Evolutionary conservation across 1,140 invertebrate genomes (phyloP).

Genomic region (Drosophila ohnishii): DNA sequence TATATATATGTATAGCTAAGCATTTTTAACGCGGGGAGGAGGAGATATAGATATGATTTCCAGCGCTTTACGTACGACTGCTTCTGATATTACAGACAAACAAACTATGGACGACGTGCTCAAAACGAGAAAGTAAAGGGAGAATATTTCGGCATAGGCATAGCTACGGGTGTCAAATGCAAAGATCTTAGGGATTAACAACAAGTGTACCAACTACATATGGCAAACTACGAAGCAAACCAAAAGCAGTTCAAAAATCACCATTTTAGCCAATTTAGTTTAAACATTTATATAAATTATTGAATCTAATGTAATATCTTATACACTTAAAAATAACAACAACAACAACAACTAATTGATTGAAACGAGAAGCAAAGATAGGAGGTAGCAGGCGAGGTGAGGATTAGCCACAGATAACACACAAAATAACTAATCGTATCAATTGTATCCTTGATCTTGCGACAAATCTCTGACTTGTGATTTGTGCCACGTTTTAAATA

Average conservation of each 20-base stretch:
- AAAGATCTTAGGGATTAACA: conserved; percentile 57
- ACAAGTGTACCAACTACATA: conserved; percentile 36
- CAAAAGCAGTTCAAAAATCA: conserved; percentile 77
- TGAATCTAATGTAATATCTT: conserved; percentile 58
- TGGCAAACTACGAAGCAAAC: conserved; percentile 77
- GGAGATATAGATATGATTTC: conserved; percentile 36
- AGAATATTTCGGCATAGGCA: conserved; percentile 53
- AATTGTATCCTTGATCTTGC: conserved; percentile 80
- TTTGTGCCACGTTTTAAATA: conserved; percentile 82
- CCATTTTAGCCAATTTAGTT: conserved; percentile 81
- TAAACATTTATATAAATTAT: conserved; percentile 75
- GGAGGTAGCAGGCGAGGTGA: neutral
- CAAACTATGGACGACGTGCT: conserved; percentile 60
- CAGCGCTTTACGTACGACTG: conserved; percentile 71
- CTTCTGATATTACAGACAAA: conserved; percentile 60
- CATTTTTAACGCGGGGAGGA: conserved; percentile 54
- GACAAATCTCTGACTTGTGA: conserved; percentile 79
- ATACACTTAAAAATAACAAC: conserved; percentile 40
- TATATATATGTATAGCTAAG: conserved; percentile 63
- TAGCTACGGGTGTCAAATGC: conserved; percentile 55
- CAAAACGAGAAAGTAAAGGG: conserved; percentile 52
- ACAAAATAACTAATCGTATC: conserved; percentile 74
- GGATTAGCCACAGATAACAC: conserved; percentile 36
- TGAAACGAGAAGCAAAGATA: conserved; percentile 17
- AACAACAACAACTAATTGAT: conserved; percentile 31